These are phyloP conservation scores for Heterochromis multidens DNA, from an alignment of 2,113 vertebrate genomes.

Conservation along the genomic window DNA sequence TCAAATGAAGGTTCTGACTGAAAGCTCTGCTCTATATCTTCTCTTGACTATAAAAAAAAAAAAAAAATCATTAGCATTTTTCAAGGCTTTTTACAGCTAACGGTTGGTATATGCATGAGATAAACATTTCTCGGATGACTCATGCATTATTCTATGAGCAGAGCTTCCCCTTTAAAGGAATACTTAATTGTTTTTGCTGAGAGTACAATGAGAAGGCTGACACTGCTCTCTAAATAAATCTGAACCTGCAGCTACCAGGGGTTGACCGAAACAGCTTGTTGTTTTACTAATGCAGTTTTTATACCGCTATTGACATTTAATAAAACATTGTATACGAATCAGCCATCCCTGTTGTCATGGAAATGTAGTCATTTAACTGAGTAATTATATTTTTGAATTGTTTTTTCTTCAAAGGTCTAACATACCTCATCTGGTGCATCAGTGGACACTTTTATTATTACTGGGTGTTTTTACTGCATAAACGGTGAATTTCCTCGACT, in stretches of 20 bases:
- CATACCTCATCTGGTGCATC: background rate
- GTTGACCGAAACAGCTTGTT: background rate
- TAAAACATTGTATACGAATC: background rate
- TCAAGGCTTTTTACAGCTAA: background rate
- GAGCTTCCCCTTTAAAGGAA: background rate
- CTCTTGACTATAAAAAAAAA: background rate
- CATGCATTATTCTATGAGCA: background rate
- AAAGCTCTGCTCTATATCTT: background rate
- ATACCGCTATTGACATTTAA: background rate
- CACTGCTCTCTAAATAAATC: background rate
- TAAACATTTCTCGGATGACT: background rate
- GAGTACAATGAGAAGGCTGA: background rate
- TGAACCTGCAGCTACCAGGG: background rate
- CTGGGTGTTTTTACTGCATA: background rate
- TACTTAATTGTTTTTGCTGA: background rate
- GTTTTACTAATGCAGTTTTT: background rate
- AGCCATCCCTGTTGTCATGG: background rate
- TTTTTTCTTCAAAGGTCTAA: background rate
- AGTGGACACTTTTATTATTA: background rate
- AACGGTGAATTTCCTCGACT: background rate
- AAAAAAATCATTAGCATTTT: background rate
- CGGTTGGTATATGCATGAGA: background rate
- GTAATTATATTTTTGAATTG: background rate
- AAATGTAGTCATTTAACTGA: background rate
- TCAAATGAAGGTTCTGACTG: background rate